Evolutionary conservation across 1,140 invertebrate species (phyloP), one percentile per base, ranked within the genome.

Genomic region (Microplitis demolitor): DNA sequence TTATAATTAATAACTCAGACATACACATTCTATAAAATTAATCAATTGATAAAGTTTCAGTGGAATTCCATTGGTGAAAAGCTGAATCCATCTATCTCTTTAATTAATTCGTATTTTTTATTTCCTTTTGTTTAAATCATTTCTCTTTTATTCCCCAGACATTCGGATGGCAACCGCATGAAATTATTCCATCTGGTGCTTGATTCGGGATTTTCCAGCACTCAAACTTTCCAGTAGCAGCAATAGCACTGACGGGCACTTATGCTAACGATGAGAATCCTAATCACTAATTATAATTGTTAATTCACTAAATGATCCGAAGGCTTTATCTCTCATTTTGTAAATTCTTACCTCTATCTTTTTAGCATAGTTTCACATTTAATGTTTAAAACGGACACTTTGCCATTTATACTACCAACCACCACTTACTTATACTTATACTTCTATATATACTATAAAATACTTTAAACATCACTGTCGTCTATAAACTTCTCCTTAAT

Each of bases 261-360:
- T 86, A 86, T 84, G 83, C 80, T 84, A 86, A 86, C 80, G 78
- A 76, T 31, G 64, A 71, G 79, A 85, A 84, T 85, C 82, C 79
- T 82, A 85, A 85, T 83, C 79, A 66, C 71, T 71, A 73, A 86
- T 86, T 86, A 86, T 85, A 85, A 85, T 86, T 85, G 84, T 85
- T 86, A 86, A 86, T 86, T 84, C 79, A 79, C 82, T 83, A 83
- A 86, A 86, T 82, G 83, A 84, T 84, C 82, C 82, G 67, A 75
- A 77, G 79, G 73, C 72, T 70, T 72, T 73, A 72, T 76, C 74
- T 71, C 64, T 71, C 76, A 73, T 76, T 78, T 74, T 71, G 75
- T 61, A 72, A 16, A 73, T 78, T 78, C 66, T 71, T 76, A 51
- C 37, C 45, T 24, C 56, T 71, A 66, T 74, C 63, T n/a, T 33